Evolutionary conservation across 2,113 vertebrate species (phyloP).

Genomic region (Pachycephala philippinensis): DNA sequence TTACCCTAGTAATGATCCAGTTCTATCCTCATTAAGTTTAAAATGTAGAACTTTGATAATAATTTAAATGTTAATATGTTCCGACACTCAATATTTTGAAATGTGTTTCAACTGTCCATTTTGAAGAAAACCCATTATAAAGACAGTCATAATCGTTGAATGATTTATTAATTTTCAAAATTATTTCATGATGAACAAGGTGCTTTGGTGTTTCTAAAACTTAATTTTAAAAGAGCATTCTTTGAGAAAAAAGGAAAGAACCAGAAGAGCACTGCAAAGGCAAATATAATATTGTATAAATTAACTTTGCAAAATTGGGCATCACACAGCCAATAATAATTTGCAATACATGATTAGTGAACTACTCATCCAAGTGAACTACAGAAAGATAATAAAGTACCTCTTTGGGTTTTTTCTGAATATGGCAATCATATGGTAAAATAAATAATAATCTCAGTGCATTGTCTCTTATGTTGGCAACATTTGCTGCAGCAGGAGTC

Average conservation of each 20-base stretch:
- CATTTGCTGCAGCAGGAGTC: neutral
- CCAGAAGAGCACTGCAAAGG: neutral
- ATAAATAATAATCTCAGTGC: slow-evolving; percentile 17
- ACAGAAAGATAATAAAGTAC: neutral
- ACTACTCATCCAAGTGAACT: neutral
- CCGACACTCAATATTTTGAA: slow-evolving; percentile 44
- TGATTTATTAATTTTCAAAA: slow-evolving; percentile 46
- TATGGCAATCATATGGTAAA: neutral
- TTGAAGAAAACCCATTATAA: slow-evolving; percentile 8
- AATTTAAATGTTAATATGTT: neutral
- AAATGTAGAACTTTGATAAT: neutral
- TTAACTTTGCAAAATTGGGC: neutral
- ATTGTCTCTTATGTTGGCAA: neutral
- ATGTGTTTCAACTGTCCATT: neutral
- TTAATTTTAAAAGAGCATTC: neutral
- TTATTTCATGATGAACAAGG: neutral
- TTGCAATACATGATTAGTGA: neutral
- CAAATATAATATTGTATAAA: neutral
- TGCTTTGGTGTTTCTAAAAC: neutral
- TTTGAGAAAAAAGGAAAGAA: slow-evolving; percentile 18
- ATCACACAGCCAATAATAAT: neutral
- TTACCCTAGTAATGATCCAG: neutral
- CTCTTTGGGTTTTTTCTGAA: neutral
- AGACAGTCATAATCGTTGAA: neutral
- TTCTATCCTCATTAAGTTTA: neutral